Conservation (phyloP, 35 echinoderm and acorn worm species). For the Holothuria glaberrima region DNA sequence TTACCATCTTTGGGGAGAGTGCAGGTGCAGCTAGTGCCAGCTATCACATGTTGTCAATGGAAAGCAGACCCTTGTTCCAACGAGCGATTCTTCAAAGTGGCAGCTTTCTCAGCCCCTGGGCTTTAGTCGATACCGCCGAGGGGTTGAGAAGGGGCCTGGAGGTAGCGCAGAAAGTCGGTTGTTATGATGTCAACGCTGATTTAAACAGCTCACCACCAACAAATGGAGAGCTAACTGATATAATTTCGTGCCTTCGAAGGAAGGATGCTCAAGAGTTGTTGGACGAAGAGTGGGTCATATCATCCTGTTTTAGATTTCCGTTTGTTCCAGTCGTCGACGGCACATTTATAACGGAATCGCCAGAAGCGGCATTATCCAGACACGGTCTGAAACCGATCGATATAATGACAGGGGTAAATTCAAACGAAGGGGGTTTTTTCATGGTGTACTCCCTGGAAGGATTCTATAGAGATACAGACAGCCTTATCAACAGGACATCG, state of each 20-base stretch:
- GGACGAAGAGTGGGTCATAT: conserved; percentile 61
- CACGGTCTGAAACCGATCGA: conserved; percentile 66
- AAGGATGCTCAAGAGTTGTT: conserved; percentile 54
- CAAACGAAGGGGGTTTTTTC: conserved; percentile 88
- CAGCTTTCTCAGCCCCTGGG: conserved; percentile 73
- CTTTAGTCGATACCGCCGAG: conserved; percentile 64
- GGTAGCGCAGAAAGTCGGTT: conserved; percentile 62
- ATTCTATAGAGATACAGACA: conserved; percentile 64
- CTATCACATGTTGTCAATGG: conserved; percentile 78
- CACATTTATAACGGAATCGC: conserved; percentile 79
- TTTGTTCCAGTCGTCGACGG: conserved; percentile 92
- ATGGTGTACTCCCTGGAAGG: conserved; percentile 75
- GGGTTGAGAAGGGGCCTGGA: conserved; percentile 61
- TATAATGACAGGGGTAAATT: conserved; percentile 84
- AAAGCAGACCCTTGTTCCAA: conserved; percentile 71
- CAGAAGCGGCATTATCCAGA: conserved; percentile 57
- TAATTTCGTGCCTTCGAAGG: conserved; percentile 64
- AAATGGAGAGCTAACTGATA: conserved; percentile 37
- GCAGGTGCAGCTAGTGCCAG: conserved; percentile 87
- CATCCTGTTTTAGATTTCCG: conserved; percentile 71
- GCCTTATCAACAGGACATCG: conserved; percentile 58
- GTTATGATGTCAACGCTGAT: conserved; percentile 39
- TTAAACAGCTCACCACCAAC: conserved; percentile 51
- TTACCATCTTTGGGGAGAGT: conserved; percentile 94
- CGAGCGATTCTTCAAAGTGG: conserved; percentile 88